A percentile compares a stretch with the other conserved stretches of the same genome.
Conservation (phyloP, 2,113 vertebrate species). For the Heterocephalus glaber region DNA sequence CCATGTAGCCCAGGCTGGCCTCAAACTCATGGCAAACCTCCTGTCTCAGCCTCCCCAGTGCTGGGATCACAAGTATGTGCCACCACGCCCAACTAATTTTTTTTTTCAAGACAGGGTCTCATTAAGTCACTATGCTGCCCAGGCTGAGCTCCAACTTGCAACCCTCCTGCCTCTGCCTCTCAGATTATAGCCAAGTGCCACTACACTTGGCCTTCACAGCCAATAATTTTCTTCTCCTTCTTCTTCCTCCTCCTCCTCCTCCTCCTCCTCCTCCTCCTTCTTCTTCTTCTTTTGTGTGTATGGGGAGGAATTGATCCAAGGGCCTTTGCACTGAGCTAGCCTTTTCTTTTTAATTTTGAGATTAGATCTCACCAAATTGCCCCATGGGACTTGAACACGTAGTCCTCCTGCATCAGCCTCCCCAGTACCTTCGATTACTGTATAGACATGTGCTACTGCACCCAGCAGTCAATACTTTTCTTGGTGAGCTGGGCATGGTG, state of each 20-base stretch:
- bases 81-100: neutral
- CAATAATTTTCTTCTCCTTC: neutral
- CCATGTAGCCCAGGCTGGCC: neutral
- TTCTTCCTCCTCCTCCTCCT: neutral
- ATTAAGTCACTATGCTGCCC: neutral
- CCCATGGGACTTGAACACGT: neutral
- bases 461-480: neutral
- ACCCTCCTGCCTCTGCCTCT: neutral
- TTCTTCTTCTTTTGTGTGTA: neutral
- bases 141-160: neutral
- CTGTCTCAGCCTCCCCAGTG: neutral
- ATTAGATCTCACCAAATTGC: neutral
- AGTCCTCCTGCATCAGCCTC: neutral
- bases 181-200: neutral
- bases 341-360: neutral
- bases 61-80: neutral
- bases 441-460: neutral
- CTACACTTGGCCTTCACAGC: neutral
- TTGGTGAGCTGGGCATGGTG: neutral
- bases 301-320: neutral
- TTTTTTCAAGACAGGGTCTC: neutral
- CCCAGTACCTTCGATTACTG: neutral
- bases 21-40: neutral
- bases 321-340: neutral
- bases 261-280: too few relatives aligned